Percentiles rank a stretch among this genome's conserved stretches.
Evolutionary conservation across 2,888 invertebrate species (phyloP).

Genomic region (Ormyrus rosae): DNA sequence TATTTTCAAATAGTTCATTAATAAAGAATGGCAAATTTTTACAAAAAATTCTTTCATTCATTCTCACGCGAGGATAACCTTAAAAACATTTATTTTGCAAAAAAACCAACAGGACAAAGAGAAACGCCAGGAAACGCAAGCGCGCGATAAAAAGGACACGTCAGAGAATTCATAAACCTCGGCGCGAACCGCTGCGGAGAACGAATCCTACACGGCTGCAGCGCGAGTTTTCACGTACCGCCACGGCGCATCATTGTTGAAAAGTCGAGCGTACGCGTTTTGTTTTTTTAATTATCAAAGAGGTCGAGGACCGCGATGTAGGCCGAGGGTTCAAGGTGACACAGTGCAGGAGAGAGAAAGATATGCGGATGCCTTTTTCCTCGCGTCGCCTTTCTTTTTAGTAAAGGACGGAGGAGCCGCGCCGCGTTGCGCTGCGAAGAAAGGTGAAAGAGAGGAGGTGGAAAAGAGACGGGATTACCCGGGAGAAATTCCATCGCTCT

Average conservation of each 20-base stretch:
- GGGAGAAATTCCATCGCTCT: slow-evolving; percentile 48
- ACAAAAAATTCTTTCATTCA: too few species aligned
- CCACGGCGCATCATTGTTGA: background rate
- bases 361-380: slow-evolving; percentile 25
- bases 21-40: too few species aligned
- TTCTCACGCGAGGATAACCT: too few species aligned
- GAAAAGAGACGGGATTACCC: slow-evolving; percentile 45
- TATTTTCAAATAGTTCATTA: too few species aligned
- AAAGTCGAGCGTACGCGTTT: slow-evolving; percentile 51
- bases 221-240: too few species aligned
- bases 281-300: slow-evolving; percentile 49
- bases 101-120: too few species aligned
- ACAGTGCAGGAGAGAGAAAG: slow-evolving; percentile 22
- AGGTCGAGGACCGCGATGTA: slow-evolving; percentile 51
- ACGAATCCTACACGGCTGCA: too few species aligned
- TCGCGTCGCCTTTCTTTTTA: slow-evolving; percentile 42
- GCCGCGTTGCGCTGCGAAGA: slow-evolving; percentile 4
- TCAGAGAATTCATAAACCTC: too few species aligned
- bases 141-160: too few species aligned
- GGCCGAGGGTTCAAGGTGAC: slow-evolving; percentile 57
- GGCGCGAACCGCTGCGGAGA: too few species aligned
- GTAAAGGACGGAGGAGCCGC: slow-evolving; percentile 16
- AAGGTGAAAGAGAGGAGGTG: slow-evolving; percentile 41
- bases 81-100: too few species aligned
- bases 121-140: too few species aligned